Evolutionary conservation across 2,113 vertebrate genomes (phyloP), one percentile per base, ranked within the genome.

Genomic region (Prionailurus viverrinus): DNA sequence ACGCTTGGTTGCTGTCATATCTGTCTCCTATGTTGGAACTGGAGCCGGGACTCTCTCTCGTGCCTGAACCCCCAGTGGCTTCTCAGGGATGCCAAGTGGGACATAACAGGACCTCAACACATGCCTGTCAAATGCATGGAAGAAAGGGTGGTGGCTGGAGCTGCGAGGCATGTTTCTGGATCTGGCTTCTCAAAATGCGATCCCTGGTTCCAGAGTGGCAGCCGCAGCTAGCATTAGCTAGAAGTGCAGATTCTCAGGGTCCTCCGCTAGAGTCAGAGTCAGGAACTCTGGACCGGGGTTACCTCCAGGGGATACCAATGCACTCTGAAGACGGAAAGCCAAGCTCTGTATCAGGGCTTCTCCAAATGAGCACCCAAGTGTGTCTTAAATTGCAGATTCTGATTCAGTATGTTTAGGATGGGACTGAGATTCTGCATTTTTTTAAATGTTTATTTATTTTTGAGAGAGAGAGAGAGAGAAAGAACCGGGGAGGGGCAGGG

Each of bases 141-240:
- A 39, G 41, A 23, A 69, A 83, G 27, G 0, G 1, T 33, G 71
- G 61, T 19, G 27, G 36, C 55, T 76, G 36, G 74, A 55, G 7
- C 45, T 55, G 23, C 1, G 6, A 58, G 10, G 27, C 21, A 27
- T 61, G 10, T 48, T n/a, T 92, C 45, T 65, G 41, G 84, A 79
- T 41, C 45, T 21, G 36, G 10, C 15, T 80, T 87, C 51, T 80
- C 71, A 29, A 88, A 66, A 10, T 23, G 7, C 51, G 13, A 8
- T 41, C 11, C 15, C 7, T 7, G 9, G 45, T 15, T 4, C 36
- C 10, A 25, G 0, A 18, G 16, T 1, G 58, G 51, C 23, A 21
- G 29, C 21, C 31, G 36, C 9, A 13, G 31, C 36, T 51, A 87
- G 55, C 7, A 80, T 19, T 23, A 80, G 36, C 9, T 7, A 63